Evolutionary conservation across 2,888 invertebrate genomes (phyloP), one percentile per base, ranked within the genome.

Genomic region (Cryptus viduatorius): DNA sequence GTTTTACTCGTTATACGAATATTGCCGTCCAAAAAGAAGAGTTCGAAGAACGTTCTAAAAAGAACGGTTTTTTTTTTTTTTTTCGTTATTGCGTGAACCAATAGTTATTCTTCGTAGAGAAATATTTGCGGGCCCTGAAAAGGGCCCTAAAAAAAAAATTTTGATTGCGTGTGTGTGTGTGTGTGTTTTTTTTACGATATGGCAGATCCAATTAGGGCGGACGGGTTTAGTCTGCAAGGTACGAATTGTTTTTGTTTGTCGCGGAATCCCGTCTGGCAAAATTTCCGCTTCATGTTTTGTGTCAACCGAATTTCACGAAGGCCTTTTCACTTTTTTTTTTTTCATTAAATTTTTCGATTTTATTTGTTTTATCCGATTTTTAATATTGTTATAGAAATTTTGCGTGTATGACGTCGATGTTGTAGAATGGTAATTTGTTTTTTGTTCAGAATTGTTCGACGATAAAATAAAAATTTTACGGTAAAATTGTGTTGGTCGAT

Each of bases 91-190:
- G 67, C 79, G 65, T 46, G 19, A 77, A 80, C 37, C 29, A 77
- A 80, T 86, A 88, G 83, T 78, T 87, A 65, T 88, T 68, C 87
- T 79, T 82, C 89, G 86, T 88, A 29, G 1, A 79, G 81, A 92
- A 8, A 46, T 42, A 91, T 88, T 90, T 92, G 92, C 91, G 92
- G 92, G 91, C 91, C 92, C 92, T 90, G 85, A 89, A 87, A 89
- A 90, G 92, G 92, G 90, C 92, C 92, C 92, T 92, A 87, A 88
- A 88, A 87, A 86, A 87, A 85, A 64, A 61, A 72, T 59, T 69
- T 79, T 73, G 71, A 59, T 61, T 71, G 68, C 19, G 65, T 69
- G 31, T 46, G 31, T 61, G 14, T 24, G 24, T 16, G 67, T 59
- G 46, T 24, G 68, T 71, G 19, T 53, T 53, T 16, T 65, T 67